Conservation (phyloP, 2,113 vertebrate genomes). For the Trematomus loennbergii region DNA sequence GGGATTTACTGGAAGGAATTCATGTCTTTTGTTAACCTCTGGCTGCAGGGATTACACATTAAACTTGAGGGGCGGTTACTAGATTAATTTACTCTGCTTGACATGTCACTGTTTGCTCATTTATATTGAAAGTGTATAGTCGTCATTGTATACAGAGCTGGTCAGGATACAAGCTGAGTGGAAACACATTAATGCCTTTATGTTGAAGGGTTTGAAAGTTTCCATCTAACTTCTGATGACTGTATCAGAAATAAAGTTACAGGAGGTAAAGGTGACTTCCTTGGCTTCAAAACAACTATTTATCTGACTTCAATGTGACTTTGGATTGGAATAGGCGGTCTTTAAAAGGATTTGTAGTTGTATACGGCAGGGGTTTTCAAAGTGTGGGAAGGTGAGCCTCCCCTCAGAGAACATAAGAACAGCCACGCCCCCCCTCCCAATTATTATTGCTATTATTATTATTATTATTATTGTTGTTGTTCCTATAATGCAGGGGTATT, state of each 20-base stretch:
- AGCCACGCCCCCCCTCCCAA: too few relatives aligned
- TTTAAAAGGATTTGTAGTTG: neutral
- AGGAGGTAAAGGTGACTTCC: too few relatives aligned
- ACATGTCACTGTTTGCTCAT: constrained; percentile 34
- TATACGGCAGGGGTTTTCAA: too few relatives aligned
- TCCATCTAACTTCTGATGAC: constrained; percentile 22
- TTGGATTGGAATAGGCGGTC: too few relatives aligned
- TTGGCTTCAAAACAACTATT: too few relatives aligned
- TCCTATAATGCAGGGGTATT: too few relatives aligned
- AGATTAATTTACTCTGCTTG: constrained; percentile 32
- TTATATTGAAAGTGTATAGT: neutral
- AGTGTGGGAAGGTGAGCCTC: too few relatives aligned
- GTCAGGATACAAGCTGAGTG: neutral
- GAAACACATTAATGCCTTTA: neutral
- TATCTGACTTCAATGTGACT: too few relatives aligned
- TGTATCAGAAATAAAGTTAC: too few relatives aligned
- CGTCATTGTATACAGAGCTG: neutral
- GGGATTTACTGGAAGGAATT: constrained; percentile 76
- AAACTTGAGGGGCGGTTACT: constrained; percentile 36
- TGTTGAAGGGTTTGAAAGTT: constrained; percentile 2
- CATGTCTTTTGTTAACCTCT: constrained; percentile 73
- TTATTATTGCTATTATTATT: too few relatives aligned
- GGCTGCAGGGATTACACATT: constrained; percentile 68
- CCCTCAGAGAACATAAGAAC: too few relatives aligned
- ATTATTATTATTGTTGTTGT: too few relatives aligned